Evolutionary conservation across 1,140 invertebrate species (phyloP).

Genomic region (Cyphomyrmex costatus): DNA sequence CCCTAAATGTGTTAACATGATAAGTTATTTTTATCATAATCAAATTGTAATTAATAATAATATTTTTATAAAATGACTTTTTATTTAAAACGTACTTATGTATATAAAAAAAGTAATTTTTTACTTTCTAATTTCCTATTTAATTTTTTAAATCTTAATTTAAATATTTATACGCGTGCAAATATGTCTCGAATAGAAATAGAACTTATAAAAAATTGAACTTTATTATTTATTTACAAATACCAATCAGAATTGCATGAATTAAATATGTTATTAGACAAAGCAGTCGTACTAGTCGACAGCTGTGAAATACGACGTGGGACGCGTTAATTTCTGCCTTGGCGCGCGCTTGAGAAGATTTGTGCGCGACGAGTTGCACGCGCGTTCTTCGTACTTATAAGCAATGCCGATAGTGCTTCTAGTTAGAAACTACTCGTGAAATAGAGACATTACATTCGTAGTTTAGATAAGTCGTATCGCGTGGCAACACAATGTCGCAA

Average conservation of each 20-base stretch:
- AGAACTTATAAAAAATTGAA: neutral
- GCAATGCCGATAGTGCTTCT: constrained; percentile 5
- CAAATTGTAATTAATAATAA: neutral
- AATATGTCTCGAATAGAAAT: neutral
- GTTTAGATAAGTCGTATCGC: constrained; percentile 56
- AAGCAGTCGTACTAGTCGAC: neutral
- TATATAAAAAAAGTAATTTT: neutral
- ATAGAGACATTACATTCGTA: constrained; percentile 65
- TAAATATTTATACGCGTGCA: neutral
- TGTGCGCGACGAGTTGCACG: constrained; percentile 29
- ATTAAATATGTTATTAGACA: too few relatives aligned
- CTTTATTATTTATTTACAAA: neutral
- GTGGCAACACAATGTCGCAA: constrained; percentile 24
- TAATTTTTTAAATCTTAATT: constrained; percentile 11
- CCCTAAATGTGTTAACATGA: neutral
- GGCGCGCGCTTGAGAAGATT: neutral
- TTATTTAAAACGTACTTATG: neutral
- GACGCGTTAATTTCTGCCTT: constrained; percentile 20
- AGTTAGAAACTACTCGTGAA: constrained; percentile 26
- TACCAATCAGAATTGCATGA: too few relatives aligned
- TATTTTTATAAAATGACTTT: neutral
- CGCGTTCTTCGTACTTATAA: constrained; percentile 37
- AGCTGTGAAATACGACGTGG: constrained; percentile 24
- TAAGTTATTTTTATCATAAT: neutral
- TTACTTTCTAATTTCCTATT: neutral